Conservation (phyloP, 2,113 vertebrate species). For the Brachypteracias leptosomus region DNA sequence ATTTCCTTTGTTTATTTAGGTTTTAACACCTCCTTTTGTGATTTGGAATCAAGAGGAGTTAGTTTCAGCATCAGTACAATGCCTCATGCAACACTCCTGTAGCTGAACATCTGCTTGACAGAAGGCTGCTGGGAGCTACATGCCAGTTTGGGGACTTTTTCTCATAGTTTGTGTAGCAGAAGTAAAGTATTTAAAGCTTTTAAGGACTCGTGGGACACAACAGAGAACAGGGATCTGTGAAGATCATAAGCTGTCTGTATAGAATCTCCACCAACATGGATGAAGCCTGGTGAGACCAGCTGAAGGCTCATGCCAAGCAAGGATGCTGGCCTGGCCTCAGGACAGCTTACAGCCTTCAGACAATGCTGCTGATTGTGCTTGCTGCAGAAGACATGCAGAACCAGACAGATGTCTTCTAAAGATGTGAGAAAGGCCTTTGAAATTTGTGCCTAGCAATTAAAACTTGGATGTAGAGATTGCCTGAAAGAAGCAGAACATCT, state of each 20-base stretch:
- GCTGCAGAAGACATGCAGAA: neutral
- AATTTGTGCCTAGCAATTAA: neutral
- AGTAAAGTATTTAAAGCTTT: neutral
- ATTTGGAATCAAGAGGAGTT: neutral
- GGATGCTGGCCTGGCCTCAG: neutral
- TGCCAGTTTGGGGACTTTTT: neutral
- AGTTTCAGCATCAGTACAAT: neutral
- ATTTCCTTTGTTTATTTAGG: conserved; percentile 40
- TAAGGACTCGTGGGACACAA: neutral
- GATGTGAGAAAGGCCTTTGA: neutral
- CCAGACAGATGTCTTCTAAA: neutral
- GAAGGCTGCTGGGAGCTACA: conserved; percentile 26
- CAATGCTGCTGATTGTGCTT: neutral
- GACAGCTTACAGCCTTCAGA: neutral
- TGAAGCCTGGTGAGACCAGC: neutral
- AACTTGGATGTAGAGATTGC: fast-evolving
- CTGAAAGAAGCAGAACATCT: neutral
- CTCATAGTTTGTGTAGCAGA: neutral
- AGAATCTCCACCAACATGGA: neutral
- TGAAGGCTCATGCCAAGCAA: neutral
- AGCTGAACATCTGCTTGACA: conserved; percentile 50
- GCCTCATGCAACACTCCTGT: neutral
- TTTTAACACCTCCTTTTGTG: conserved; percentile 45
- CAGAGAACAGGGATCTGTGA: neutral
- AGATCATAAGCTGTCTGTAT: neutral